phyloP scores from a whole-genome alignment of 2,888 invertebrate species.

The Micropterix aruncella region DNA sequence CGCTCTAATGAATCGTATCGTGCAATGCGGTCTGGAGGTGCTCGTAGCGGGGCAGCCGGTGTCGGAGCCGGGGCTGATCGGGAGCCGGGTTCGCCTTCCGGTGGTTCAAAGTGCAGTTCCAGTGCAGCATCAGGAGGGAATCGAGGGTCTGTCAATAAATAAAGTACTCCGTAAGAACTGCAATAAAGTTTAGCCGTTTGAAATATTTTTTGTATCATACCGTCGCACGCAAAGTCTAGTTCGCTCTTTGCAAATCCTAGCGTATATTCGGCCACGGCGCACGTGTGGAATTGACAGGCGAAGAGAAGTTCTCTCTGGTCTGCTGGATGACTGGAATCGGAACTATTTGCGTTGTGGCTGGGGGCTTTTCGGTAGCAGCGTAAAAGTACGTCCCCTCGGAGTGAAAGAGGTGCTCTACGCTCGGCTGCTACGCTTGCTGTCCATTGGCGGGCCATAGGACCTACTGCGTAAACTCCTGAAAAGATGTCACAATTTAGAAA shows the following conservation, averaged over 20 bases:
- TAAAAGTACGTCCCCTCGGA: slow-evolving; percentile 81
- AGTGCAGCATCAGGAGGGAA: slow-evolving; percentile 78
- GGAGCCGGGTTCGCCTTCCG: slow-evolving; percentile 25
- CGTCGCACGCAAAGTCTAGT: slow-evolving; percentile 72
- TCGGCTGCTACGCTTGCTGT: slow-evolving; percentile 34
- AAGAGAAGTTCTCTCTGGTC: slow-evolving; percentile 54
- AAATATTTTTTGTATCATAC: slow-evolving; percentile 32
- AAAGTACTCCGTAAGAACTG: too few species aligned
- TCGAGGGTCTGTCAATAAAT: slow-evolving; percentile 46
- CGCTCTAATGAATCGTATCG: slow-evolving; percentile 67
- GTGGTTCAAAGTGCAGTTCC: slow-evolving; percentile 63
- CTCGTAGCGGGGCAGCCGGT: slow-evolving; percentile 53
- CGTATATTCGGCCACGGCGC: slow-evolving; percentile 75
- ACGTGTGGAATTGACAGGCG: slow-evolving; percentile 88
- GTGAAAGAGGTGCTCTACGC: slow-evolving; percentile 32
- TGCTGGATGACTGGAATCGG: slow-evolving; percentile 14
- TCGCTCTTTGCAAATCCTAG: slow-evolving; percentile 77
- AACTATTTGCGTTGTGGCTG: slow-evolving; percentile 22
- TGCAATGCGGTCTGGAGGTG: slow-evolving; percentile 57
- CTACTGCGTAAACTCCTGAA: slow-evolving; percentile 54
- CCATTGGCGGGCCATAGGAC: slow-evolving; percentile 46
- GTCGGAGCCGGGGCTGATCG: slow-evolving; percentile 51
- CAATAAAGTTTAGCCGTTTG: slow-evolving; percentile 1
- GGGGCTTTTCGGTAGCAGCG: slow-evolving; percentile 70
- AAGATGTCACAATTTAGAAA: too few species aligned